These are phyloP conservation scores for Basileuterus tristriatus DNA, from an alignment of 2,797 vertebrate genomes.

Conservation along the genomic window DNA sequence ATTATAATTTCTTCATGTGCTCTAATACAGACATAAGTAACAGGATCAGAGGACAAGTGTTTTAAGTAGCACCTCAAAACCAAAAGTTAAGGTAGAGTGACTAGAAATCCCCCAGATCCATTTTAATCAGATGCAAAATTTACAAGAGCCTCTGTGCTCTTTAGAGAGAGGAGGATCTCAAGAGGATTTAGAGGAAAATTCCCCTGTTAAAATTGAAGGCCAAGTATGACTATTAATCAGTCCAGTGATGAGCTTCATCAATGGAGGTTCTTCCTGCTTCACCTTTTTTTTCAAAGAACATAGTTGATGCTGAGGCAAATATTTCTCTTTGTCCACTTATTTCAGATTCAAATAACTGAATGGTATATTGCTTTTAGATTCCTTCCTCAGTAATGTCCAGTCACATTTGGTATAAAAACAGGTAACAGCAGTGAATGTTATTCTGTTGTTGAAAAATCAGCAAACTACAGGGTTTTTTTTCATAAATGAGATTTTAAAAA, in stretches of 20 bases:
- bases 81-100: background rate
- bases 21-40: background rate
- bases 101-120: background rate
- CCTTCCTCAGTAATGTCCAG: background rate
- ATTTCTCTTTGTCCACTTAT: background rate
- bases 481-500: background rate
- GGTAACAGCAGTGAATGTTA: background rate
- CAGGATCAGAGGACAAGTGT: background rate
- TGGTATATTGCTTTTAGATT: background rate
- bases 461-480: background rate
- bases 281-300: background rate
- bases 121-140: background rate
- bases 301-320: background rate
- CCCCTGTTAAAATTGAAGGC: background rate
- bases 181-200: background rate
- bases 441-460: background rate
- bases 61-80: background rate
- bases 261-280: background rate
- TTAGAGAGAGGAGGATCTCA: background rate
- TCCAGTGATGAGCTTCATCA: background rate
- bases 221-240: background rate
- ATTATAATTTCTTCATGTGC: background rate
- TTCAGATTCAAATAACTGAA: conserved; percentile 13
- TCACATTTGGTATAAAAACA: background rate
- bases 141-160: background rate